Percentiles rank a stretch among this genome's conserved stretches.
Conservation (phyloP, 2,888 invertebrate species). For the Antheraea yamamai region DNA sequence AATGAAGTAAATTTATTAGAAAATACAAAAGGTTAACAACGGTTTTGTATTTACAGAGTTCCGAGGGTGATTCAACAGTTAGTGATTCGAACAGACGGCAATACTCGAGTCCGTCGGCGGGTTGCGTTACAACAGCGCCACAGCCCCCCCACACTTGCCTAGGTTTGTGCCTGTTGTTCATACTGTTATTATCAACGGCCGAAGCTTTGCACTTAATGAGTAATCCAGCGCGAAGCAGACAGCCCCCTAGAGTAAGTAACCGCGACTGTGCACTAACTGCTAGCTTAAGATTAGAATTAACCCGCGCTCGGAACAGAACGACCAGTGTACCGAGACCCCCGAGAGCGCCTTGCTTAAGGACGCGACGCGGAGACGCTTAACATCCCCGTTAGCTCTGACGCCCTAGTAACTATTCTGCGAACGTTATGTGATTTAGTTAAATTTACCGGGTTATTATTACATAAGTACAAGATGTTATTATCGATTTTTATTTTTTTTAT, state of each 20-base stretch:
- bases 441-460: slow-evolving; percentile 50
- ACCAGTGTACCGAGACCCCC: slow-evolving; percentile 49
- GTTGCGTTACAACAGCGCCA: slow-evolving; percentile 65
- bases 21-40: neutral
- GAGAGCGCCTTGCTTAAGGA: slow-evolving; percentile 62
- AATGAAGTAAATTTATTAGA: neutral
- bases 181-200: slow-evolving; percentile 62
- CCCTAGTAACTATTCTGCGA: slow-evolving; percentile 45
- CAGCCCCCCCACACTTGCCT: slow-evolving; percentile 67
- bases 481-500: slow-evolving; percentile 34
- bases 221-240: slow-evolving; percentile 44
- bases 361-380: slow-evolving; percentile 13
- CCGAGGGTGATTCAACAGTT: slow-evolving; percentile 63
- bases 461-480: slow-evolving; percentile 74
- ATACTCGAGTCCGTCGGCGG: slow-evolving; percentile 49
- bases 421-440: slow-evolving; percentile 75
- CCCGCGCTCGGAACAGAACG: slow-evolving; percentile 23
- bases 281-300: slow-evolving; percentile 53
- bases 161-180: slow-evolving; percentile 79
- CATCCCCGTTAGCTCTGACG: slow-evolving; percentile 31
- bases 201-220: slow-evolving; percentile 43
- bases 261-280: slow-evolving; percentile 74
- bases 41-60: slow-evolving; percentile 54
- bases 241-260: slow-evolving; percentile 57
- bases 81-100: slow-evolving; percentile 45